Evolutionary conservation across 1,140 invertebrate genomes (phyloP).

Genomic region (Aphaenogaster rudis): DNA sequence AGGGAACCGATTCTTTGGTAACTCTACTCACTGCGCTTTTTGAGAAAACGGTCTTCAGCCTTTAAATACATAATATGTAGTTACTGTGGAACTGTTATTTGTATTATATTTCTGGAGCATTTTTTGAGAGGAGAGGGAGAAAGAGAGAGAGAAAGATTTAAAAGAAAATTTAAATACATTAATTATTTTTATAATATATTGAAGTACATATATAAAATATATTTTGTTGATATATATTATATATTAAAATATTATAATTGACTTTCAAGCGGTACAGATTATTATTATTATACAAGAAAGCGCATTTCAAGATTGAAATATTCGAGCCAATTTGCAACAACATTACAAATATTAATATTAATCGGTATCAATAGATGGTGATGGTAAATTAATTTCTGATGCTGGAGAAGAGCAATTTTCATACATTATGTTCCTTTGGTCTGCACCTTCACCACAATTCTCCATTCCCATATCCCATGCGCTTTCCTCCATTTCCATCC

Average conservation of each 20-base stretch:
- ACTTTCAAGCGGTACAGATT: background rate
- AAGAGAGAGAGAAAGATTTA: background rate
- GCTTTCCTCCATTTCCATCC: constrained; percentile 23
- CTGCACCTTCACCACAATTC: constrained; percentile 34
- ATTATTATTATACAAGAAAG: background rate
- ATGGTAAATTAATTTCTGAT: constrained; percentile 44
- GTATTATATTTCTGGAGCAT: background rate
- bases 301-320: background rate
- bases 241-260: background rate
- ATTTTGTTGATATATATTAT: background rate
- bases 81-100: background rate
- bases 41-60: background rate
- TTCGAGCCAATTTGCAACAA: background rate
- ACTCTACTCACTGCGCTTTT: background rate
- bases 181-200: background rate
- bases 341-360: background rate
- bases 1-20: background rate
- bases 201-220: too few species aligned
- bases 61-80: background rate
- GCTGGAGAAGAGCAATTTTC: constrained; percentile 22
- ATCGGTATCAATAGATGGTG: constrained; percentile 21
- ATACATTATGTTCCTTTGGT: constrained; percentile 49
- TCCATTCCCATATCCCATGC: constrained; percentile 34
- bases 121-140: background rate
- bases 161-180: background rate